Evolutionary conservation across 1,140 invertebrate genomes (phyloP).

Genomic region (Epicauta chinensis): DNA sequence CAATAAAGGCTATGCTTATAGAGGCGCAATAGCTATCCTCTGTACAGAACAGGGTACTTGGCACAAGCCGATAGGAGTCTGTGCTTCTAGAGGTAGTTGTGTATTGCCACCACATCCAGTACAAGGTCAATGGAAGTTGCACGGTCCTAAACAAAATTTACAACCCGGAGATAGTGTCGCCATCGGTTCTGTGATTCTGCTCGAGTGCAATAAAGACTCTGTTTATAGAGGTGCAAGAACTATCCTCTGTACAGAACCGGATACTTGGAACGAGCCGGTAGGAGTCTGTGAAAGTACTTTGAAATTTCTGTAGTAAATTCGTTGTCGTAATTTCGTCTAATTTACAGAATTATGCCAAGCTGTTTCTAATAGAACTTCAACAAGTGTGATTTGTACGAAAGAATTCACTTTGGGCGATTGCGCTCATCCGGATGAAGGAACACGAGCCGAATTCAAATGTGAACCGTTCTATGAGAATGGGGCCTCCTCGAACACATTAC

Average conservation of each 20-base stretch:
- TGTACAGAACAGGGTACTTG: not conserved
- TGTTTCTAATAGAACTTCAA: too few relatives aligned
- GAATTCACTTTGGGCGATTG: not conserved
- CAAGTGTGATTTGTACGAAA: not conserved
- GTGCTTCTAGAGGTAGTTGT: constrained; percentile 10
- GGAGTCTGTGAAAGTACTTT: constrained; percentile 2
- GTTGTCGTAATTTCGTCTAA: too few relatives aligned
- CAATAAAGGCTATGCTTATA: not conserved
- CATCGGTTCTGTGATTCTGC: not conserved
- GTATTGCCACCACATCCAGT: constrained; percentile 21
- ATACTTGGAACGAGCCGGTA: not conserved
- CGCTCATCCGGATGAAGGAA: constrained; percentile 1
- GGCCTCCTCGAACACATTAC: not conserved
- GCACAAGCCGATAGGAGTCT: not conserved
- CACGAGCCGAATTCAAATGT: constrained; percentile 2
- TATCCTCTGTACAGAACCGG: not conserved
- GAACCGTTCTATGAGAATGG: constrained; percentile 7
- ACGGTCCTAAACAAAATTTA: not conserved
- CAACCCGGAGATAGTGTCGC: constrained; percentile 1
- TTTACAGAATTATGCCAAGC: too few relatives aligned
- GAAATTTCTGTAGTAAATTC: not conserved
- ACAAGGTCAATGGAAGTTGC: constrained; percentile 20
- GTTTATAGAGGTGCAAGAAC: not conserved
- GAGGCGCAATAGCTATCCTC: not conserved
- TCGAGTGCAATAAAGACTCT: not conserved